Evolutionary conservation across 2,113 vertebrate species (phyloP).

Genomic region (Mungos mungo): DNA sequence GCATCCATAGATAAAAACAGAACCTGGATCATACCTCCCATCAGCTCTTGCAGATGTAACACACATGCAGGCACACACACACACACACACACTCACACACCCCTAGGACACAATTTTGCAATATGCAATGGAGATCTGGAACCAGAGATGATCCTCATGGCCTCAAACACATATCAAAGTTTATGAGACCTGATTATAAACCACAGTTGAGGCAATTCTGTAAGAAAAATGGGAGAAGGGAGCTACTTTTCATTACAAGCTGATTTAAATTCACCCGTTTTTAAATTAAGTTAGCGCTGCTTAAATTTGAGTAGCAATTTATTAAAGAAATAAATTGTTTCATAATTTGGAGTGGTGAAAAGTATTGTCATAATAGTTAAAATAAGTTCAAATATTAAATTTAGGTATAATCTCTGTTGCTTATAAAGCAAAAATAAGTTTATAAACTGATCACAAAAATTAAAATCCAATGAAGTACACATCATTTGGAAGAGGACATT

Average conservation of each 20-base stretch:
- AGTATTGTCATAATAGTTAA: background rate
- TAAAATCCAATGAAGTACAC: background rate
- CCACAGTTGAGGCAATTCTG: background rate
- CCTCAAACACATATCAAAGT: background rate
- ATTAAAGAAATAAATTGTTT: background rate
- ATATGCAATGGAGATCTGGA: background rate
- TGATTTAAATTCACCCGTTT: background rate
- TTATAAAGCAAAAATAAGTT: constrained; percentile 4
- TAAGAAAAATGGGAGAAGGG: background rate
- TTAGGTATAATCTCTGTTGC: background rate
- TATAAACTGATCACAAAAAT: background rate
- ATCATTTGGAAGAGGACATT: background rate
- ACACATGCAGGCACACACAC: background rate
- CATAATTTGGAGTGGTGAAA: background rate
- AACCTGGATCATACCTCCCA: background rate
- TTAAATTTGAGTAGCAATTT: background rate
- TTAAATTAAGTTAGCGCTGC: background rate
- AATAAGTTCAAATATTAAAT: background rate
- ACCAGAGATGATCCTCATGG: background rate
- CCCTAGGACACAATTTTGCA: background rate
- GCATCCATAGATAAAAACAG: background rate
- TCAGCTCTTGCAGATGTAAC: background rate
- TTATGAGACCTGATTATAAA: background rate
- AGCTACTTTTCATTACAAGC: background rate
- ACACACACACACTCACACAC: background rate